phyloP scores from a whole-genome alignment of 2,113 vertebrate species.

The Lonchura striata region DNA sequence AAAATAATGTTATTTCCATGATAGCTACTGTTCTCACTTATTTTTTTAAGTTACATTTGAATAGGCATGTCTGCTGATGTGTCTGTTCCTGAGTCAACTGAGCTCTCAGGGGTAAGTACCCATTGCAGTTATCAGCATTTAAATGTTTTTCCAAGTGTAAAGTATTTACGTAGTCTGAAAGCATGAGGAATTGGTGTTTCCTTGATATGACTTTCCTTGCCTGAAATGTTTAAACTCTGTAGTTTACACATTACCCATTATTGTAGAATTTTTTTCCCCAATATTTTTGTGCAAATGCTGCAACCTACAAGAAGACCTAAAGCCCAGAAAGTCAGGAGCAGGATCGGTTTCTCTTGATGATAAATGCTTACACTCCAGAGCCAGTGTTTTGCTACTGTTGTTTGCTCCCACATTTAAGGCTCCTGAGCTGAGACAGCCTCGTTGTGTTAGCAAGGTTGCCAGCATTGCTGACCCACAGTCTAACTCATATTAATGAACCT shows the following conservation, averaged over 20 bases:
- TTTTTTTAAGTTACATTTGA: neutral
- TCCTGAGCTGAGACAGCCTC: neutral
- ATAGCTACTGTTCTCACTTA: neutral
- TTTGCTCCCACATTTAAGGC: neutral
- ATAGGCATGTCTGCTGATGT: rapidly evolving
- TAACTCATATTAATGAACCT: neutral
- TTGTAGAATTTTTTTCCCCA: neutral
- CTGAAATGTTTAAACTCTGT: neutral
- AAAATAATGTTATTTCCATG: neutral
- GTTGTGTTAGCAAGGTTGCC: neutral
- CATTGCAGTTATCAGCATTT: neutral
- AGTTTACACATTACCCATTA: neutral
- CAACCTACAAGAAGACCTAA: neutral
- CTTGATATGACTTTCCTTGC: neutral
- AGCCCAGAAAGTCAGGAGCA: neutral
- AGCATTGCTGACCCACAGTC: neutral
- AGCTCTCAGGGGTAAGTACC: neutral
- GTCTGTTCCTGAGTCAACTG: neutral
- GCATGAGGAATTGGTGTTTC: neutral
- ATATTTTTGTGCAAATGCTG: neutral
- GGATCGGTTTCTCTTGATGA: neutral
- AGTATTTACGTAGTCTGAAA: neutral
- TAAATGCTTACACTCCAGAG: neutral
- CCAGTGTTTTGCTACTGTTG: neutral
- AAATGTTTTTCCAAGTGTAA: neutral